Conservation (phyloP, 2,888 invertebrate species). For the Dicranocentrus wangi region DNA sequence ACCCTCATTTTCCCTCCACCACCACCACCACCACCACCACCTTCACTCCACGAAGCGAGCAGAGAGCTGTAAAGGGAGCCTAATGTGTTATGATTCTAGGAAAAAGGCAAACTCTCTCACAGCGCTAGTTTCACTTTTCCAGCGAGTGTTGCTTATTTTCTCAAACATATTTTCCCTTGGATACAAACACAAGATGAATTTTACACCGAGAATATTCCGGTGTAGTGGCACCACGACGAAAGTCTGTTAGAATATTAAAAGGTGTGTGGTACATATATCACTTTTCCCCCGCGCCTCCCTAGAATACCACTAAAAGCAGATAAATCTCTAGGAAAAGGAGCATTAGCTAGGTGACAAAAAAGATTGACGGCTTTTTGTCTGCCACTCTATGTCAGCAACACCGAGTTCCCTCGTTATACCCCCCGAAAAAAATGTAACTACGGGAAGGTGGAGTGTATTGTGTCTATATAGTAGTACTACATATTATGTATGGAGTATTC, state of each 20-base stretch:
- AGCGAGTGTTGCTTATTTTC: no score
- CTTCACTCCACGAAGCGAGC: no score
- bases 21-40: slow-evolving; percentile 7
- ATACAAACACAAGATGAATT: background rate
- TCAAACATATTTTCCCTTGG: background rate
- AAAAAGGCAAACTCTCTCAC: slow-evolving; percentile 9
- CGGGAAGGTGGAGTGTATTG: no score
- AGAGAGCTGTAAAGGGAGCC: no score
- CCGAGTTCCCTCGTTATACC: slow-evolving; percentile 16
- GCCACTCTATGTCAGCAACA: slow-evolving; percentile 57
- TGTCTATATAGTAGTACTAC: no score
- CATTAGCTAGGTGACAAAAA: slow-evolving; percentile 65
- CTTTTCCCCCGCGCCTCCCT: slow-evolving; percentile 21
- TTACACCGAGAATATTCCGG: no score
- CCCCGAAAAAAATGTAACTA: background rate
- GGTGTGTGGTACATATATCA: no score
- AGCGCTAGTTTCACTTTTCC: no score
- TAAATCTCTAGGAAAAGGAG: slow-evolving; percentile 57
- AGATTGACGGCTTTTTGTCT: slow-evolving; percentile 64
- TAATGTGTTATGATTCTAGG: slow-evolving; percentile 28
- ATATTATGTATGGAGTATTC: background rate
- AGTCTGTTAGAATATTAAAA: no score
- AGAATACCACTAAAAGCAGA: slow-evolving; percentile 52
- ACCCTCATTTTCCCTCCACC: background rate
- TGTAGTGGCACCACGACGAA: no score